A percentile compares a stretch with the other conserved stretches of the same genome.
phyloP scores from a whole-genome alignment of 2,113 vertebrate species.

The Corapipo altera region DNA sequence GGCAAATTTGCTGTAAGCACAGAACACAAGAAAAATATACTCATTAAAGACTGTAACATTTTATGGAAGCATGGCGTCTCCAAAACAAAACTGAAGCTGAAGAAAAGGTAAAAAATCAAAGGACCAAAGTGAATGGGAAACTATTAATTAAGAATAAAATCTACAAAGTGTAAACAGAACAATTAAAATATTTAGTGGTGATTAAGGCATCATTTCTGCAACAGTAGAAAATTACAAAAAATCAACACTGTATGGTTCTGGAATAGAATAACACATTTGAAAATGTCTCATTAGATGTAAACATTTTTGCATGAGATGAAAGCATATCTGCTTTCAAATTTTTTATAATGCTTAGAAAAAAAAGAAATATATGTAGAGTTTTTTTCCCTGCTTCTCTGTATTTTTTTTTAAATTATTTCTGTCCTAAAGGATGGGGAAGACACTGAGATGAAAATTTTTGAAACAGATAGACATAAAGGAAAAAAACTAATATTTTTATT shows the following conservation, averaged over 20 bases:
- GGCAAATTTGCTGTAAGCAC: background rate
- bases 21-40: background rate
- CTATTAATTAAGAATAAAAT: background rate
- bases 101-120: conserved; percentile 31
- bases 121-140: conserved; percentile 10
- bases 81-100: background rate
- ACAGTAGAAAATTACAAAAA: background rate
- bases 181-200: background rate
- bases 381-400: background rate
- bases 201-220: background rate
- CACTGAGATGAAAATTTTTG: background rate
- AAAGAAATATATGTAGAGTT: background rate
- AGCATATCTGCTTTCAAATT: background rate
- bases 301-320: background rate
- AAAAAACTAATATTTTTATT: background rate
- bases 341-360: background rate
- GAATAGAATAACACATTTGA: background rate
- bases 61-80: background rate
- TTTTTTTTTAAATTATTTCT: background rate
- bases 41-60: background rate
- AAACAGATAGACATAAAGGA: background rate
- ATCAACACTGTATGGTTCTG: background rate
- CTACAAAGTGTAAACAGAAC: background rate
- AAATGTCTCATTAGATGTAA: background rate
- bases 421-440: background rate